Evolutionary conservation across 2,113 vertebrate genomes (phyloP).

Genomic region (Prionailurus bengalensis): DNA sequence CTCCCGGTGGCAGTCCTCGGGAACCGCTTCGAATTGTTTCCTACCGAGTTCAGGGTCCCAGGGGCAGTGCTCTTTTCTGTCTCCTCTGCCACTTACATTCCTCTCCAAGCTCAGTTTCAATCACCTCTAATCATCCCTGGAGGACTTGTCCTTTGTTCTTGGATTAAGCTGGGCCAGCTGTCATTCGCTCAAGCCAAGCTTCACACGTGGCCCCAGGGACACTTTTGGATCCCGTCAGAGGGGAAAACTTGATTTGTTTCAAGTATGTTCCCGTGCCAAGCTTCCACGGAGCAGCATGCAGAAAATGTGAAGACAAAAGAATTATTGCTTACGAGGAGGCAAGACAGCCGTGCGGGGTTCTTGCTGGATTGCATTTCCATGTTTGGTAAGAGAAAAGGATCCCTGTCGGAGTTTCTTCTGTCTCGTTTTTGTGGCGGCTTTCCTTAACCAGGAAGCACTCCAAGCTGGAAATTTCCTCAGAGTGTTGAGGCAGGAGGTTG

Average conservation of each 20-base stretch:
- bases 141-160: constrained; percentile 75
- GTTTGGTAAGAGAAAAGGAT: neutral
- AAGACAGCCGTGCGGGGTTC: neutral
- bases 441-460: neutral
- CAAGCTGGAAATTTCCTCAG: neutral
- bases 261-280: neutral
- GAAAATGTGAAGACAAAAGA: neutral
- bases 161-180: constrained; percentile 77
- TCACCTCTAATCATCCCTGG: constrained; percentile 63
- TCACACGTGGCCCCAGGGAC: constrained; percentile 27
- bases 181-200: constrained; percentile 61
- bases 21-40: constrained; percentile 65
- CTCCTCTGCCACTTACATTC: constrained; percentile 69
- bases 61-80: constrained; percentile 53
- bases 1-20: neutral
- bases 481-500: neutral
- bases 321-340: neutral
- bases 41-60: neutral
- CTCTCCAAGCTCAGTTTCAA: constrained; percentile 63
- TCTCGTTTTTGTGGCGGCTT: neutral
- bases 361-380: neutral
- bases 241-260: constrained; percentile 52
- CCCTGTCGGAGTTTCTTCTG: neutral
- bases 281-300: neutral
- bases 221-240: neutral